phyloP scores from a whole-genome alignment of 2,888 invertebrate genomes.

The Sialis fuliginosa region DNA sequence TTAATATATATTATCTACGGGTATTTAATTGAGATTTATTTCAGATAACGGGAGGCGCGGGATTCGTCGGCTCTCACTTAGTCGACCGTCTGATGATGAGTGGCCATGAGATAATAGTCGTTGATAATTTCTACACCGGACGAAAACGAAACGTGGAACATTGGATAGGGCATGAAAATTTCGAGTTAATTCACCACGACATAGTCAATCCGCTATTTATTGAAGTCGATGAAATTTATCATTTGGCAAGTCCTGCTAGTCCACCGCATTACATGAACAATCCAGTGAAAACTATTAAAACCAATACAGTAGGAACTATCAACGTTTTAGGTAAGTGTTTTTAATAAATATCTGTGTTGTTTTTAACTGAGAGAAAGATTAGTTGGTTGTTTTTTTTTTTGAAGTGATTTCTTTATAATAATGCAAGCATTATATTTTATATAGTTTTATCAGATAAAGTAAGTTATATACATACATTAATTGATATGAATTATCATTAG shows the following conservation, averaged over 20 bases:
- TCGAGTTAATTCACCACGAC: constrained; percentile 96
- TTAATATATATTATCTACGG: constrained; percentile 10
- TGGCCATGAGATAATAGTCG: constrained; percentile 92
- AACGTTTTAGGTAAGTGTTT: constrained; percentile 59
- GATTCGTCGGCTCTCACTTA: constrained; percentile 97
- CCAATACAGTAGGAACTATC: constrained; percentile 92
- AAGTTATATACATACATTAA: no score
- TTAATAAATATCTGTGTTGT: no score
- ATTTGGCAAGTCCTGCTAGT: constrained; percentile 95
- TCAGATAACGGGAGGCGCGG: constrained; percentile 88
- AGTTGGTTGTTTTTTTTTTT: no score
- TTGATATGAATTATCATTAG: no score
- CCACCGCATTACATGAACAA: constrained; percentile 99
- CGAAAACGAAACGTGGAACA: constrained; percentile 94
- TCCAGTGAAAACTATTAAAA: constrained; percentile 98
- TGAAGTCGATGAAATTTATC: constrained; percentile 97
- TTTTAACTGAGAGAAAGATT: no score
- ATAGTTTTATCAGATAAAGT: no score
- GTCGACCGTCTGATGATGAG: constrained; percentile 89
- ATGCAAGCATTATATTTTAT: no score
- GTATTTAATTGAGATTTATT: constrained; percentile 12
- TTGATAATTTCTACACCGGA: constrained; percentile 97
- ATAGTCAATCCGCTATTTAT: constrained; percentile 94
- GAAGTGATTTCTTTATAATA: no score
- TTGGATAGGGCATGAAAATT: constrained; percentile 98